phyloP scores from a whole-genome alignment of 2,113 vertebrate genomes.

The Nyctibius bracteatus region DNA sequence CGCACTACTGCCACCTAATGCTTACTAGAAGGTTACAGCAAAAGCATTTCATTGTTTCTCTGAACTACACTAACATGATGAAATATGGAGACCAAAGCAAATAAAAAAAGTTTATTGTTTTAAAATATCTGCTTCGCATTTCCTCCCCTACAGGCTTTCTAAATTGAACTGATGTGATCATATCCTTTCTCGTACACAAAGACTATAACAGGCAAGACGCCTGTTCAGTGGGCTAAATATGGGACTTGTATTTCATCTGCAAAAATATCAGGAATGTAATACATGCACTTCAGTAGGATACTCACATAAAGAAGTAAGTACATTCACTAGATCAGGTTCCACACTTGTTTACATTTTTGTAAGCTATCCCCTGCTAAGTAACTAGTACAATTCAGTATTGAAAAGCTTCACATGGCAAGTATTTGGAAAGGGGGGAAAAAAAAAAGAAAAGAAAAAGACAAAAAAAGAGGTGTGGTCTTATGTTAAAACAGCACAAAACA shows the following conservation, averaged over 20 bases:
- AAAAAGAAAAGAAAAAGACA: not conserved
- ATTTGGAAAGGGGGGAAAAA: accelerated
- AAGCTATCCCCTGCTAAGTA: not conserved
- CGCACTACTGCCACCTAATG: constrained; percentile 93
- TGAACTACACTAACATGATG: not conserved
- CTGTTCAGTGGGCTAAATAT: not conserved
- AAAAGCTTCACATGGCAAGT: not conserved
- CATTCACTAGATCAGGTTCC: not conserved
- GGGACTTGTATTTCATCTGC: not conserved
- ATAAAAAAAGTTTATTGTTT: not conserved
- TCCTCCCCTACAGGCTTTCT: not conserved
- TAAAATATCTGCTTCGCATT: not conserved
- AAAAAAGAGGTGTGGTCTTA: not conserved
- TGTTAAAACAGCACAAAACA: not conserved
- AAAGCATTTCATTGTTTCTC: not conserved
- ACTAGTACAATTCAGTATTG: not conserved
- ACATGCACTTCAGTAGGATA: not conserved
- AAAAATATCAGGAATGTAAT: not conserved
- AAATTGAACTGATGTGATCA: not conserved
- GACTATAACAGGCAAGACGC: not conserved
- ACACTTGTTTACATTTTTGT: not conserved
- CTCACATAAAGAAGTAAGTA: not conserved
- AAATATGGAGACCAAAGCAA: not conserved
- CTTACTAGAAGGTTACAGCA: constrained; percentile 31
- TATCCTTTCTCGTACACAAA: not conserved